These are phyloP conservation scores for Paradoxurus hermaphroditus DNA, from an alignment of 2,113 vertebrate genomes.

Conservation along the genomic window DNA sequence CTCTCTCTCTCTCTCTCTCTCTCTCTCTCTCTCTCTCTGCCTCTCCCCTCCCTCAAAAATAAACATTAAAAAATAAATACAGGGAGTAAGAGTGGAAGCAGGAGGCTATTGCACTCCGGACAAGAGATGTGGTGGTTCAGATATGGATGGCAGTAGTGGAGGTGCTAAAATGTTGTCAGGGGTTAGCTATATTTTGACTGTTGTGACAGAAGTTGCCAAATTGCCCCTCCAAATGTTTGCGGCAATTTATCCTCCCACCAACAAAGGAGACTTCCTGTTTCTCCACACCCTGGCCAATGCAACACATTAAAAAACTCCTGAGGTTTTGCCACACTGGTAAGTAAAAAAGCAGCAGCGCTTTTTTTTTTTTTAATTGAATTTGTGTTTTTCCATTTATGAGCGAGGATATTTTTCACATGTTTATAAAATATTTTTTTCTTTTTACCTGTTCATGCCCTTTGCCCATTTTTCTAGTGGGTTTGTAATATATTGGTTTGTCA, in stretches of 20 bases:
- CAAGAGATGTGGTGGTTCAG: background rate
- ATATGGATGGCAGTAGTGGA: accelerated
- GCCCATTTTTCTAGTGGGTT: background rate
- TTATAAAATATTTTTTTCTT: background rate
- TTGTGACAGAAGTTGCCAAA: background rate
- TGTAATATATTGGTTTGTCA: background rate
- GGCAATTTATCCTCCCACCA: background rate
- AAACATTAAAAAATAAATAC: too few relatives aligned
- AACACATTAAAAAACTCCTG: background rate
- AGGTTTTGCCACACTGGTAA: background rate
- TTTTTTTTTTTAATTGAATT: background rate
- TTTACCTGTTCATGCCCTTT: background rate
- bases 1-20: too few relatives aligned
- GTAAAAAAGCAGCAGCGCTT: background rate
- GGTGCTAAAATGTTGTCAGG: background rate
- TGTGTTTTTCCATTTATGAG: background rate
- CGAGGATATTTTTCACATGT: background rate
- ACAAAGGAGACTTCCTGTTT: background rate
- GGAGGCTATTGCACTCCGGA: background rate
- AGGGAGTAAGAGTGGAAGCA: background rate
- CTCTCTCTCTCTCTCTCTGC: too few relatives aligned
- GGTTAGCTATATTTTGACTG: background rate
- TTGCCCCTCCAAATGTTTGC: background rate
- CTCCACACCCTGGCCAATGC: background rate
- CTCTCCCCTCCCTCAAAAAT: too few relatives aligned